These are phyloP conservation scores for Enteromius fasciolatus DNA, from an alignment of 2,797 vertebrate genomes.

Conservation along the genomic window DNA sequence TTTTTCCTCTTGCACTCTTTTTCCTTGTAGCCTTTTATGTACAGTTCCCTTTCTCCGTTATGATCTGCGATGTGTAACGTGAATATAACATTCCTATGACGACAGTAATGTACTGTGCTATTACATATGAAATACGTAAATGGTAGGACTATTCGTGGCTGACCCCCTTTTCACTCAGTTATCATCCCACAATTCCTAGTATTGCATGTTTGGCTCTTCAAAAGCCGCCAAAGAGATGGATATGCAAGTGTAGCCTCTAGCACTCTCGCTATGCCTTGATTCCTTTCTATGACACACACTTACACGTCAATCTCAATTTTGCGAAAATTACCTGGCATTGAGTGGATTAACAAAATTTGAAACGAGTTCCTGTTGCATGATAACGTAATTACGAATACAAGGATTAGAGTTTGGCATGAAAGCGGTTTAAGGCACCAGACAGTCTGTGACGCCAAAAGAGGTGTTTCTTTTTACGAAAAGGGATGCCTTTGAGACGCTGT, in stretches of 20 bases:
- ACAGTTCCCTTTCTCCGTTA: conserved; percentile 74
- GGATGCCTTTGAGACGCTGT: conserved; percentile 40
- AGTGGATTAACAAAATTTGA: conserved; percentile 50
- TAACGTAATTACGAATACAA: conserved; percentile 48
- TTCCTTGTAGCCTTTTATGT: conserved; percentile 66
- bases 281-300: background rate
- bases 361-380: conserved; percentile 52
- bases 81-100: conserved; percentile 84
- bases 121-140: conserved; percentile 83
- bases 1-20: conserved; percentile 45
- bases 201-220: conserved; percentile 48
- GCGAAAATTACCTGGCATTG: conserved; percentile 57
- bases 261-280: background rate
- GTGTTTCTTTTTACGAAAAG: conserved; percentile 57
- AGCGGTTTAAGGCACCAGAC: conserved; percentile 75
- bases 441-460: conserved; percentile 51
- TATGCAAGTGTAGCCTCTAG: conserved; percentile 75
- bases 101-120: conserved; percentile 99
- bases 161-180: conserved; percentile 42
- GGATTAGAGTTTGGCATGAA: conserved; percentile 63
- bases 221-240: conserved; percentile 43
- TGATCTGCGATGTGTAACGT: conserved; percentile 76
- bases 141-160: conserved; percentile 76
- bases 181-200: conserved; percentile 42
- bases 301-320: background rate